phyloP scores from a whole-genome alignment of 2,797 vertebrate species.

The Potorous gilbertii region DNA sequence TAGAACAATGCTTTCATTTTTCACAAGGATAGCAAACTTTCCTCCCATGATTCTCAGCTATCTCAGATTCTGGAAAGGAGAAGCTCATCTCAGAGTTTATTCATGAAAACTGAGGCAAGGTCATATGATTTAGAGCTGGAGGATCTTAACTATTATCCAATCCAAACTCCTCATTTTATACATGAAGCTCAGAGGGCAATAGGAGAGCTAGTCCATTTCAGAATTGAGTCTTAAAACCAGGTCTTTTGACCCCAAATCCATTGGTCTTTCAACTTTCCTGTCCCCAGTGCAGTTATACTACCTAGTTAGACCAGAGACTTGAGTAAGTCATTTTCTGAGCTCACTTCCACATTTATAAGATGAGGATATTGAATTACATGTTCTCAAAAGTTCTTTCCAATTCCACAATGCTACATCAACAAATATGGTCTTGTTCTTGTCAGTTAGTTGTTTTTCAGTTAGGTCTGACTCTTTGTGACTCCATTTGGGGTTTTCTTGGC shows the following conservation, averaged over 20 bases:
- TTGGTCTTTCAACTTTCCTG: background rate
- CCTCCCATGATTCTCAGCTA: background rate
- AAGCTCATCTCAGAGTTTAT: slow-evolving; percentile 3
- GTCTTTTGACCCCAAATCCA: background rate
- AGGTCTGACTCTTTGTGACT: background rate
- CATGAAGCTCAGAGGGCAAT: background rate
- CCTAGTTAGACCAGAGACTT: background rate
- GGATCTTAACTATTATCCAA: background rate
- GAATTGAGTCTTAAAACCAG: background rate
- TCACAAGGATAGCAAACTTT: slow-evolving; percentile 37
- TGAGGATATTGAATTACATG: background rate
- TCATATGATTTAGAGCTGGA: background rate
- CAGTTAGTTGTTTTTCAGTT: background rate
- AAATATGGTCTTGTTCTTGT: background rate
- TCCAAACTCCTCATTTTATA: background rate
- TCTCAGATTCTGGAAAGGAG: background rate
- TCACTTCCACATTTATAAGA: background rate
- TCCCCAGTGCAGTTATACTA: background rate
- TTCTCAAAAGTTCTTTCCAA: background rate
- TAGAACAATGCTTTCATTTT: background rate
- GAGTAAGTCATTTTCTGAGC: background rate
- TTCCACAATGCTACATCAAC: background rate
- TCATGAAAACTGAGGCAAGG: background rate
- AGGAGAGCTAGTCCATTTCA: background rate
- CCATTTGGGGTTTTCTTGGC: background rate